Evolutionary conservation across 2,113 vertebrate genomes (phyloP), one percentile per base, ranked within the genome.

Genomic region (Electrona antarctica): DNA sequence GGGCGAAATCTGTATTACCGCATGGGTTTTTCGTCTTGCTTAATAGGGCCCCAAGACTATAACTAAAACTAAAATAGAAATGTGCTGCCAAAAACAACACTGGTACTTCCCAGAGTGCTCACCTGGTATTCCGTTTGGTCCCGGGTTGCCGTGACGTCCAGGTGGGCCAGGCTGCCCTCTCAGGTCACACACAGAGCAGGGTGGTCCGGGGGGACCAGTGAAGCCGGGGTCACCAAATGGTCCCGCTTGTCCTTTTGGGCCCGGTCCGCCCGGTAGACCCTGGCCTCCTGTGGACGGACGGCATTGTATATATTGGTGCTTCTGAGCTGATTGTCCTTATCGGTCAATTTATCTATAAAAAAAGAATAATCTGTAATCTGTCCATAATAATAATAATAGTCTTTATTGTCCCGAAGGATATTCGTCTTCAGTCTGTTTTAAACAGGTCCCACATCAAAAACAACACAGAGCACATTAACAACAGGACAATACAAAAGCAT

Each of bases 191-290:
- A 0, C 0, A 33, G 74, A 64, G 41, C 89, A 90, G 1, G 67
- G 67, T 67, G 10, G 60, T 6, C 89, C 91, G 54, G 3, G 47
- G 21, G 3, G 46, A 29, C 89, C 89, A 41, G 57, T 64, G 7
- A 6, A 46, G 50, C 87, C 89, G 14, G 49, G 68, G 21, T 89
- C 88, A 55, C 90, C 89, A 68, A 3, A 2, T 0, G 6, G 1
- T 6, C 86, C 90, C 59, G 56, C 63, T n/a, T 71, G 47, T 63
- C 85, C 89, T 80, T 88, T 86, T 15, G 0, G 60, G 6, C 88
- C 87, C 50, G 60, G 68, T 28, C 0, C 7, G 74, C 87, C 88
- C 48, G 64, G 70, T 70, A 15, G 60, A 8, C 87, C 89, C 55
- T 66, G 76, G 64, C 11, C 2, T 0, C 89, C 87, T 90, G 67